A percentile compares a stretch with the other conserved stretches of the same genome.
These are phyloP conservation scores for Drymodes brunneopygia DNA, from an alignment of 2,113 vertebrate genomes.

Conservation along the genomic window DNA sequence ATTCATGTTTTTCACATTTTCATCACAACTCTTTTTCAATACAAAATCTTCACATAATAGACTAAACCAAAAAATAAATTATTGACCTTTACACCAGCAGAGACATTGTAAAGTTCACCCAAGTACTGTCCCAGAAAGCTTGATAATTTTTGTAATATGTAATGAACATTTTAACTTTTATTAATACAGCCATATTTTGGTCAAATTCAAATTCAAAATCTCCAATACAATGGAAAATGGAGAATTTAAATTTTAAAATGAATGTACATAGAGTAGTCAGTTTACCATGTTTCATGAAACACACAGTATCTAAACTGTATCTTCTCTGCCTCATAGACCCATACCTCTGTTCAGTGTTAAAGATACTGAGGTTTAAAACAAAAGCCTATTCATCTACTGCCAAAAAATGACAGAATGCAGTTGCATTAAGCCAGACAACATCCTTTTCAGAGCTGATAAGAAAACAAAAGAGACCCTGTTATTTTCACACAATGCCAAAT, in stretches of 20 bases:
- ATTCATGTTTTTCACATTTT: neutral
- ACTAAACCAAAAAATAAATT: neutral
- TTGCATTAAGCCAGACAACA: neutral
- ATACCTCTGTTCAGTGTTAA: neutral
- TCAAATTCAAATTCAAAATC: neutral
- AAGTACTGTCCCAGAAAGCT: neutral
- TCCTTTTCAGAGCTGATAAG: neutral
- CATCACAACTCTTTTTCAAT: neutral
- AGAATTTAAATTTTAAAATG: neutral
- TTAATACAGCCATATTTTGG: neutral
- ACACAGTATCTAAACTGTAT: neutral
- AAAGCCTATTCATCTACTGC: neutral
- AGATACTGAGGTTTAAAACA: neutral
- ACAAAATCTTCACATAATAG: neutral
- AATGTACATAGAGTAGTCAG: neutral
- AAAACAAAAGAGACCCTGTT: neutral
- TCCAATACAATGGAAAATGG: neutral
- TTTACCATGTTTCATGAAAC: neutral
- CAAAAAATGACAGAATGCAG: neutral
- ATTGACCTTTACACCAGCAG: neutral
- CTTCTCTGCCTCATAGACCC: neutral
- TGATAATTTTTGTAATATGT: neutral
- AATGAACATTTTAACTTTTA: neutral
- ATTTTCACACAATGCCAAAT: neutral
- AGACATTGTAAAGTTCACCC: neutral